These are phyloP conservation scores for Gymnopithys bicolor DNA, from an alignment of 2,797 vertebrate species.

Conservation along the genomic window DNA sequence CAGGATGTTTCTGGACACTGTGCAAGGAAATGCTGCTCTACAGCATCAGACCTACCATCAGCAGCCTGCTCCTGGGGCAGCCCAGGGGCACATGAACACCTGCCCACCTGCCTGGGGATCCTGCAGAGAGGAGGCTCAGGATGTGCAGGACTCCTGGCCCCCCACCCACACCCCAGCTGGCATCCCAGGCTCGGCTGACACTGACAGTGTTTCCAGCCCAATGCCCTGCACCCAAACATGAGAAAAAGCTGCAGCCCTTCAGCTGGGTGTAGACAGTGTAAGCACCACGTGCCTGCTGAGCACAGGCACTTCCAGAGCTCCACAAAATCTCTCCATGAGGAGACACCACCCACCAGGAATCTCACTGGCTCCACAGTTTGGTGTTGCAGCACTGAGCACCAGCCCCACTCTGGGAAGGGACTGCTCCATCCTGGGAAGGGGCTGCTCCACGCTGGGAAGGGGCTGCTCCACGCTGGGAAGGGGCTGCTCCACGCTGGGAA, in stretches of 20 bases:
- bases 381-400: accelerated
- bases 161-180: background rate
- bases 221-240: accelerated
- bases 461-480: background rate
- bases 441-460: background rate
- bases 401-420: background rate
- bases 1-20: background rate
- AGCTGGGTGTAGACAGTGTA: too few species aligned
- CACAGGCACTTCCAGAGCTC: background rate
- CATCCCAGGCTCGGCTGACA: background rate
- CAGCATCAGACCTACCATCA: background rate
- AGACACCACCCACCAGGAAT: background rate
- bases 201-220: accelerated
- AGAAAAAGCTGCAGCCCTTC: background rate
- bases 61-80: background rate
- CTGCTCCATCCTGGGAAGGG: background rate
- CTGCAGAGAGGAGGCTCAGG: background rate
- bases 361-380: background rate
- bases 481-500: background rate
- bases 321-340: background rate
- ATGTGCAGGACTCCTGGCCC: background rate
- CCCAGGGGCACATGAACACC: background rate
- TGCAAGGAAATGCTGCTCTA: background rate
- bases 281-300: background rate
- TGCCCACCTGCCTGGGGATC: background rate